Evolutionary conservation across 2,113 vertebrate species (phyloP), one percentile per base, ranked within the genome.

Genomic region (Tetraodon nigroviridis): DNA sequence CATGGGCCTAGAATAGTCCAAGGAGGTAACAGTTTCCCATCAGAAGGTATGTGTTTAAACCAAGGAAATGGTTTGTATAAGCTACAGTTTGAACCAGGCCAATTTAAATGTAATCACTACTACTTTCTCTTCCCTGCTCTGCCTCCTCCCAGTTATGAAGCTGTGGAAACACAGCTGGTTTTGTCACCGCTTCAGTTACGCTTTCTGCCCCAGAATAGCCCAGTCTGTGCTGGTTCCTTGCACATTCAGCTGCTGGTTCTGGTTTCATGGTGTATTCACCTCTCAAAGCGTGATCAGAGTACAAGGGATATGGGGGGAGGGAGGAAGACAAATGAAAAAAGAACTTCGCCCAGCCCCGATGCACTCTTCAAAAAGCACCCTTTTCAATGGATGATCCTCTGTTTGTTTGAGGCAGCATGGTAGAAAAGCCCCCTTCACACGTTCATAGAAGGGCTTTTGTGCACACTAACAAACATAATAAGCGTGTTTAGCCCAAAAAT

Each of bases 91-190:
- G 55, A 74, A 58, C 44, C 73, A 67, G 42, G 47, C 21, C 64
- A 50, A 59, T 59, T 69, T 65, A 55, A 58, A 55, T 69, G 40
- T 50, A 71, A 70, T 73, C 56, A 58, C 54, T 46, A 7, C 44
- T 62, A 55, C 63, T 69, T 67, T 77, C 77, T 55, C 65, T 57
- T 58, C 51, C 50, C 53, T 64, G 49, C 54, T 44, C 48, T n/a
- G 0, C 50, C 22, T 29, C 51, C 51, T 24, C 32, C 49, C 40
- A 14, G 2, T 69, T 67, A 62, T 40, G 56, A 78, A 82, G 72
- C 78, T 67, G 71, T 81, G 71, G 81, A 83, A 81, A 82, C 81
- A 80, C 83, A 85, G 80, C 81, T 86, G 83, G 76, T 61, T 75
- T 75, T 80, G 73, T 75, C 76, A 78, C 53, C 51, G 55, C 74